A percentile compares a stretch with the other conserved stretches of the same genome.
Conservation (phyloP, 2,888 invertebrate genomes). For the Monoplex corrugatus region DNA sequence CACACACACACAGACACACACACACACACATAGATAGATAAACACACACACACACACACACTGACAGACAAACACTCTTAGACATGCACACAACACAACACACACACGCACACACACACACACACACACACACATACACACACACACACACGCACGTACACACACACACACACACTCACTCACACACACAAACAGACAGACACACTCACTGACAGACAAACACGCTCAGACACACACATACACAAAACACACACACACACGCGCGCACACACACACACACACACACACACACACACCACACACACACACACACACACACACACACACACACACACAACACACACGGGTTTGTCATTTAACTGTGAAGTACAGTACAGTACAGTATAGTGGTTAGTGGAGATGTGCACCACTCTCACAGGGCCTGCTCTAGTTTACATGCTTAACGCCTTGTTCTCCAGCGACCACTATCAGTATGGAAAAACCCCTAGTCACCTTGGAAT, state of each 20-base stretch:
- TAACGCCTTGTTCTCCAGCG: too few relatives aligned
- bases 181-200: neutral
- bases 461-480: too few relatives aligned
- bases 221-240: neutral
- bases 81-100: neutral
- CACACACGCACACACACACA: conserved; percentile 1
- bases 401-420: too few relatives aligned
- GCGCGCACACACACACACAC: conserved; percentile 13
- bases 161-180: neutral
- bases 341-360: too few relatives aligned
- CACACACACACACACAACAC: conserved; percentile 13
- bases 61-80: neutral
- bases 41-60: neutral
- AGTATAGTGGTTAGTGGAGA: too few relatives aligned
- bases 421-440: too few relatives aligned
- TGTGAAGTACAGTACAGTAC: too few relatives aligned
- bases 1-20: neutral
- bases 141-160: neutral
- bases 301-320: conserved; percentile 13
- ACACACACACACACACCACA: conserved; percentile 13
- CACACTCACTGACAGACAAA: neutral
- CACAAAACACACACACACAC: conserved; percentile 13
- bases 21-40: neutral
- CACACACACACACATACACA: neutral
- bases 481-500: too few relatives aligned